Percentiles rank a stretch among this genome's conserved stretches.
Evolutionary conservation across 2,888 invertebrate species (phyloP).

Genomic region (Agrotis puta): DNA sequence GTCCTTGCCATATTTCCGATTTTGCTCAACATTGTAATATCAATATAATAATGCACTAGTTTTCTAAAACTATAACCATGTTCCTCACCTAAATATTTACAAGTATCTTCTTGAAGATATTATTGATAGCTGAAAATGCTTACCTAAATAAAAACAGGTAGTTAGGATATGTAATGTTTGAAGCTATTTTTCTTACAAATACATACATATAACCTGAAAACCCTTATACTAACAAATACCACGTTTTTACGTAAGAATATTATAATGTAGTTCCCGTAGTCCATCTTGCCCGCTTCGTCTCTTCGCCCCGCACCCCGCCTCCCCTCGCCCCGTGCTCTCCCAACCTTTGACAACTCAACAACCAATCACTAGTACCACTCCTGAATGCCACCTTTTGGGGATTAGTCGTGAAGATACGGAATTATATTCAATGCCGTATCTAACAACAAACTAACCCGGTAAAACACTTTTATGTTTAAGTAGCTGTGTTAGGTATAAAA

Average conservation of each 20-base stretch:
- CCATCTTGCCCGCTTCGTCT: constrained; percentile 72
- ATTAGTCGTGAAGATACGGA: constrained; percentile 46
- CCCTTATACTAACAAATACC: constrained; percentile 66
- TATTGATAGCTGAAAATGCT: constrained; percentile 33
- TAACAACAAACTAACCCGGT: constrained; percentile 12
- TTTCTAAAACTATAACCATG: constrained; percentile 1
- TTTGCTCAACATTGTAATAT: background rate
- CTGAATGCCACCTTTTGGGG: constrained; percentile 72
- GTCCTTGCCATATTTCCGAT: background rate
- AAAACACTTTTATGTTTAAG: constrained; percentile 51
- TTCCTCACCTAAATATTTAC: constrained; percentile 19
- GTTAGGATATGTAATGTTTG: background rate
- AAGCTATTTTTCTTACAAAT: constrained; percentile 20
- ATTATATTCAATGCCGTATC: constrained; percentile 36
- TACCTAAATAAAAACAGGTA: constrained; percentile 21
- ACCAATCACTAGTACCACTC: constrained; percentile 83
- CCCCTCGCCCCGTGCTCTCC: constrained; percentile 75
- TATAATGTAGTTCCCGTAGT: constrained; percentile 66
- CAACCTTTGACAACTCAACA: constrained; percentile 88
- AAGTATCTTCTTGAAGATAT: background rate
- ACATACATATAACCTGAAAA: constrained; percentile 58
- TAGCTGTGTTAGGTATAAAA: constrained; percentile 10
- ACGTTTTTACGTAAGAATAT: constrained; percentile 41
- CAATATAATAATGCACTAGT: background rate
- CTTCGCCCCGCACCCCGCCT: constrained; percentile 72